Base-by-base conservation (phyloP, 2,888 invertebrate species). In the Drosophila multiciliata region DNA sequence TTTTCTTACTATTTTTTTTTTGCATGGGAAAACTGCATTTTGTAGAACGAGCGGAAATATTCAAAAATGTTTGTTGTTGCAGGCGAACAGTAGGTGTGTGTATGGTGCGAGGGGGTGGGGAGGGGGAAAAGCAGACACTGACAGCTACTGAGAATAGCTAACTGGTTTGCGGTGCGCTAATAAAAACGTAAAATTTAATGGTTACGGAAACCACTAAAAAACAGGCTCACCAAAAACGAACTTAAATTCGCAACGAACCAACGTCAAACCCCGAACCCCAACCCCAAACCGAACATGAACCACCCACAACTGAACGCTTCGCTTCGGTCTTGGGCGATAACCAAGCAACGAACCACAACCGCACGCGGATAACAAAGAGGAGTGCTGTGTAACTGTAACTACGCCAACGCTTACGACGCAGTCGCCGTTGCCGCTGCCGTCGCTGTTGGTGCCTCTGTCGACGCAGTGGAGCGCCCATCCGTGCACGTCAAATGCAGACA, bases 151-250 rank as follows among this genome's bases (percentile, higher is more conserved):
- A 29, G 38, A 38, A 54, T 12, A 17, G 36, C 48, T 17, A 20
- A 20, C 55, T 65, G 67, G 73, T 81, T 82, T 78, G 73, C 67
- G 70, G 88, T 78, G 89, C 89, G 89, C 86, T 87, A 87, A 87
- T 87, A 87, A 87, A 87, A 87, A 90, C 87, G 90, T 87, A 90
- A 90, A 87, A 89, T 87, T 87, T 87, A 87, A 87, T 89, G 87
- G 87, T 90, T 84, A 90, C 87, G 87, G 87, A 87, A 87, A 90
- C 87, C 90, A 87, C 89, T 87, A 87, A 90, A 90, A 87, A 87
- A 87, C 90, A 89, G 90, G 90, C 87, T 89, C 87, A 90, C 89
- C 89, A 78, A 89, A 90, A 87, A 87, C 83, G 76, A 83, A 74
- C 83, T 74, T 83, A 88, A 86, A 90, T 73, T 83, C 80, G 73